Evolutionary conservation across 2,113 vertebrate genomes (phyloP).

Genomic region (Pterocles orientalis): DNA sequence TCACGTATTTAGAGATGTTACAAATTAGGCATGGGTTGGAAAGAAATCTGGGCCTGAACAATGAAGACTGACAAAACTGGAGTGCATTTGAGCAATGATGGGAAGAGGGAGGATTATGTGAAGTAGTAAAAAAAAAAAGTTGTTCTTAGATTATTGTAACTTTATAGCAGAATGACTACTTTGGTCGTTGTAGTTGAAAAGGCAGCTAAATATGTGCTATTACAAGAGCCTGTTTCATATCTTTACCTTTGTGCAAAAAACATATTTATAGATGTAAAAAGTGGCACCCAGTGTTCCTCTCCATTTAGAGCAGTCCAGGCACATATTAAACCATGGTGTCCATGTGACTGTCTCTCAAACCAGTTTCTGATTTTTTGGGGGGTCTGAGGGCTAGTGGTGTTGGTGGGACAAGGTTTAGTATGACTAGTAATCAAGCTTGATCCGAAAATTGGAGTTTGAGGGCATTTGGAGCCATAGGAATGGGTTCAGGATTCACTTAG

Average conservation of each 20-base stretch:
- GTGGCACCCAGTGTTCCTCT: neutral
- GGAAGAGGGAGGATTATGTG: neutral
- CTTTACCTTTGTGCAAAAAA: neutral
- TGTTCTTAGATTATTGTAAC: neutral
- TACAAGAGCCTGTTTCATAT: neutral
- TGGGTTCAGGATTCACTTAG: neutral
- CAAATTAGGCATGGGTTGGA: neutral
- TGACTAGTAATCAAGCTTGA: neutral
- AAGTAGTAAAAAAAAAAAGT: neutral
- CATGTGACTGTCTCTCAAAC: neutral
- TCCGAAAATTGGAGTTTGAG: neutral
- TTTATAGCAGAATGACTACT: neutral
- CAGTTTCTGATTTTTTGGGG: neutral
- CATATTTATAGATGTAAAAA: neutral
- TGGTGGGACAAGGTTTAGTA: neutral
- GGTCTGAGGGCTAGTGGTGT: neutral
- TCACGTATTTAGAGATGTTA: neutral
- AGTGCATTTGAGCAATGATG: neutral
- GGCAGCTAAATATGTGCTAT: neutral
- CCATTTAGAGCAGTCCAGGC: neutral
- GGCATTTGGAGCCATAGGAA: neutral
- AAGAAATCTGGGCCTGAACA: neutral
- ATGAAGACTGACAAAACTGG: neutral
- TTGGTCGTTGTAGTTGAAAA: neutral
- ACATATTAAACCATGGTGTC: accelerated